Base-by-base conservation (phyloP, 2,797 vertebrate genomes). In the Alcedo atthis region DNA sequence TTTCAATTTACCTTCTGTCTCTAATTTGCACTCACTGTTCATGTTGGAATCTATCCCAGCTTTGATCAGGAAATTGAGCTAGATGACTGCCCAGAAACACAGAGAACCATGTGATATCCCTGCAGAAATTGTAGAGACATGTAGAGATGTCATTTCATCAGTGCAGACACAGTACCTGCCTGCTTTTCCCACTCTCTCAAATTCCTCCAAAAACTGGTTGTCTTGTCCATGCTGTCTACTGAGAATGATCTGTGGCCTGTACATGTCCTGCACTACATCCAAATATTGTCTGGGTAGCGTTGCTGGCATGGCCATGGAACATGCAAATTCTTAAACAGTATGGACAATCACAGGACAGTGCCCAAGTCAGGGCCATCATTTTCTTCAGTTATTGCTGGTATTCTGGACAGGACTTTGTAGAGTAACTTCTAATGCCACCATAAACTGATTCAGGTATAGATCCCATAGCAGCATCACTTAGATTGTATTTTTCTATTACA, bases 261-360 rank as follows among this genome's bases (percentile, higher is more conserved):
- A 26, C 2, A 3, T 33, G 70, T 67, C 45, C 62, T 59, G 70
- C 74, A 32, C 32, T 35, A 30, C 5, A 4, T 51, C 14, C 30
- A 63, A 11, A 37, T 6, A 0, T 40, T 63, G 30, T n/a, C 66
- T 81, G 45, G 20, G 20, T 46, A 25, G 14, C 28, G n/a, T 32
- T 79, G 68, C 46, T 53, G 45, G 20, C 0, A 0, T 64, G 67
- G 28, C 54, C 79, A 24, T 0, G 2, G 46, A 82, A 14, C 10
- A 2, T 33, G 33, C 37, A 45, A 18, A 17, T 26, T 67, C 1
- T 43, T 43, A 9, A 28, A 33, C 33, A 28, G 28, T 6, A 13
- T 28, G 74, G 28, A 26, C 49, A 59, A 6, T 54, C 26, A 59
- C 37, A 43, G 33, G 51, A 28, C 62, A 80, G n/a, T 16, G 17